Conservation (phyloP, 2,888 invertebrate genomes). For the Thera britannica region DNA sequence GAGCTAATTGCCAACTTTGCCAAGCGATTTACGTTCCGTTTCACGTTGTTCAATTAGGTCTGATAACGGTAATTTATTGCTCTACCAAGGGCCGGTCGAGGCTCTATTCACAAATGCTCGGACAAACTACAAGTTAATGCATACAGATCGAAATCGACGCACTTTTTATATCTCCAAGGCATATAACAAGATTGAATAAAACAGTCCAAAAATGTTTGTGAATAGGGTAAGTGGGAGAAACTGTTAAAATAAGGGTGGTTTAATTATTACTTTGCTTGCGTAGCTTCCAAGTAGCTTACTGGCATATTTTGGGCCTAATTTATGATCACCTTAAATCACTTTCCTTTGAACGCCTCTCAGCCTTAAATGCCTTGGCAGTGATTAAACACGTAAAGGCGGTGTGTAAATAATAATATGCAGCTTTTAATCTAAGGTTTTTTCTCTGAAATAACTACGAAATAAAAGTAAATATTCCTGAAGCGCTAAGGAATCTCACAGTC, state of each 20-base stretch:
- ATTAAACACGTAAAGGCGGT: not conserved
- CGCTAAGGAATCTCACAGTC: too few species aligned
- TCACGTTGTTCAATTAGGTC: constrained; percentile 63
- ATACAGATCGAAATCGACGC: not conserved
- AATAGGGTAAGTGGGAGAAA: constrained; percentile 10
- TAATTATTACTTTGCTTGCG: constrained; percentile 39
- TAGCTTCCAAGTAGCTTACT: constrained; percentile 32
- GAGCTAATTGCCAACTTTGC: constrained; percentile 64
- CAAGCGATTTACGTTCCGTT: constrained; percentile 62
- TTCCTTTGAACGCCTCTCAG: constrained; percentile 14
- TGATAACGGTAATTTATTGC: constrained; percentile 75
- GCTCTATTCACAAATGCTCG: constrained; percentile 7
- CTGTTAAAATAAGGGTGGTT: constrained; percentile 35
- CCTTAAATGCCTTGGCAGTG: constrained; percentile 3
- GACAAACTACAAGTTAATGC: not conserved
- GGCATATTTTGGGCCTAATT: constrained; percentile 36
- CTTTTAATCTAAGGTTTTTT: too few species aligned
- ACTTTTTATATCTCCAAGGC: not conserved
- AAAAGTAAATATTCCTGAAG: too few species aligned
- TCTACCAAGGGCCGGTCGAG: constrained; percentile 40
- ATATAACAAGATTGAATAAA: not conserved
- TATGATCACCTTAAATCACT: constrained; percentile 42
- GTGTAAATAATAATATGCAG: too few species aligned
- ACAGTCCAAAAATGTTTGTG: constrained; percentile 3
- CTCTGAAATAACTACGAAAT: too few species aligned